Evolutionary conservation across 2,113 vertebrate species (phyloP), one percentile per base, ranked within the genome.

Genomic region (Prunella fulvescens): DNA sequence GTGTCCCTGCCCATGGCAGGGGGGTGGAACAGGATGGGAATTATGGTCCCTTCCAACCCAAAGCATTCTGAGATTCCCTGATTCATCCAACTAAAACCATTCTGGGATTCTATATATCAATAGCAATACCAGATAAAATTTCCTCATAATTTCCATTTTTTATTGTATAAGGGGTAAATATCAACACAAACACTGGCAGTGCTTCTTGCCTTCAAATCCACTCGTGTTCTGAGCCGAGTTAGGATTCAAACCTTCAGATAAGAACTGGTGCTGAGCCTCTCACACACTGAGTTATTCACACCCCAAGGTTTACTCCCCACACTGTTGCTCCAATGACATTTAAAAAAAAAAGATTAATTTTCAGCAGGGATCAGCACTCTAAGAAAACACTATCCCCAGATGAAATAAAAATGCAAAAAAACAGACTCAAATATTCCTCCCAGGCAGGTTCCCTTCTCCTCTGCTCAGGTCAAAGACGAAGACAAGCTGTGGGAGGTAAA

Each of bases 381-480:
- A 80, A 64, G 40, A 93, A 92, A 93, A 65, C 2, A 2, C 48
- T 31, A 88, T 76, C 40, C 48, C 51, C 65, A 70, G 67, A 61
- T 91, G 73, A 93, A 96, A 96, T 95, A 82, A 84, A 92, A 61
- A 90, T 69, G 50, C 56, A 93, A 86, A 97, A 69, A 82, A 20
- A n/a, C 88, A 77, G 70, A 90, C 81, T 72, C n/a, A 86, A 67
- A 64, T 33, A 19, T 40, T 96, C 62, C 89, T 79, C 70, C 64
- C 82, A 88, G 89, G 82, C 45, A 87, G 37, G 77, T 79, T 88
- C 64, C 73, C 20, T 95, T 95, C 90, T 37, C 67, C 28, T 72
- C 88, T 51, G 82, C 81, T 91, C 64, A 95, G 88, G 95, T 86
- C 88, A 86, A 65, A 92, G 37, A 39, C 0, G 57, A 85, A 82